Base-by-base conservation (phyloP, 1,140 invertebrate species). In the Drosophila rhopaloa region DNA sequence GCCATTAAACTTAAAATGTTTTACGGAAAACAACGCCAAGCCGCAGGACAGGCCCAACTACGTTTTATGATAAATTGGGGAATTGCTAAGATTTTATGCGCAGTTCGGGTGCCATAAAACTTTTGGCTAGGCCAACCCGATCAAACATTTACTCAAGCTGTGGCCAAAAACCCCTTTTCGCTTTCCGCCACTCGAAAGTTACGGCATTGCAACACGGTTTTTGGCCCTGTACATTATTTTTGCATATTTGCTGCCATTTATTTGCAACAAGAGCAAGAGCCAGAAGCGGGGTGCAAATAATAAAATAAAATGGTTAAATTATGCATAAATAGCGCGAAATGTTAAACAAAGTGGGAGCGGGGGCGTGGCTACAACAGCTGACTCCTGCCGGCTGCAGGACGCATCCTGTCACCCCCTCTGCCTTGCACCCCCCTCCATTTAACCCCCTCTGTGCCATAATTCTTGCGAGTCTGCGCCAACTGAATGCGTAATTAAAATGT, bases 401-500 rank as follows among this genome's bases (percentile, higher is more conserved):
- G 62, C 66, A 48, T 47, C 43, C 54, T 40, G 43, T 41, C 41
- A 47, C 65, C n/a, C n/a, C 51, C 48, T 13, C 10, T 8, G 13
- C 48, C 41, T 5, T 27, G 41, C 50, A 32, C 3, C 4, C 4
- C 27, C 19, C 27, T 8, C 19, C 38, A 67, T 43, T 76, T 71
- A 48, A 51, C 32, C 43, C 48, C 16, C 44, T 40, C 55, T 51
- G 50, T 24, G 67, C 65, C 59, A 84, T 84, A 66, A 83, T 59
- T 76, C 41, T 46, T 67, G 47, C 46, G 41, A 62, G 76, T 66
- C 56, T 78, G 65, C 63, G 70, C 70, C 60, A 89, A 91, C 76
- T 88, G 79, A 83, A 90, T 83, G 76, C 77, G 82, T 83, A 88
- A 91, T 90, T 83, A 90, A 90, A 90, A 83, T 76, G 79, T 73